Conservation (phyloP, 2,113 vertebrate genomes). For the Parus major region DNA sequence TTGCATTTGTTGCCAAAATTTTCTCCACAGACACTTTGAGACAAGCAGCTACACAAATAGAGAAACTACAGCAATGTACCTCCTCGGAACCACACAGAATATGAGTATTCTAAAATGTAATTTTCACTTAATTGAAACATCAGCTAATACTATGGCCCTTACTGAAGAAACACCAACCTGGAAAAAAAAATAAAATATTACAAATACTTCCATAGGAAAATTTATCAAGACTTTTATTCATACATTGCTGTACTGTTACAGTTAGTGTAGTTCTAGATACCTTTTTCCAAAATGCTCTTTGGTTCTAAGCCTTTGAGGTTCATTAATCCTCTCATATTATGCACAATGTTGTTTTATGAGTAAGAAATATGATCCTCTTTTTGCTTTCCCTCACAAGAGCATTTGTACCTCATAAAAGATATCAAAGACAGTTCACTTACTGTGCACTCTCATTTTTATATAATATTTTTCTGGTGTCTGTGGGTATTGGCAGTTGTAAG, state of each 20-base stretch:
- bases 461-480: not conserved
- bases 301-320: not conserved
- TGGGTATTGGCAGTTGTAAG: not conserved
- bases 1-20: not conserved
- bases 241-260: not conserved
- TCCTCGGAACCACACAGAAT: not conserved
- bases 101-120: not conserved
- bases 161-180: not conserved
- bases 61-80: not conserved
- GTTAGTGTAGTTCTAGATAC: not conserved
- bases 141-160: not conserved
- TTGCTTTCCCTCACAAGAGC: not conserved
- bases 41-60: not conserved
- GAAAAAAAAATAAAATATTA: not conserved
- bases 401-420: not conserved
- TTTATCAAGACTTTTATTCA: not conserved
- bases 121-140: not conserved
- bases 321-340: not conserved
- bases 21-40: not conserved
- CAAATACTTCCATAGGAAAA: not conserved
- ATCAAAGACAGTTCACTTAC: not conserved
- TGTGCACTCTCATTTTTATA: not conserved
- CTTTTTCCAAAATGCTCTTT: not conserved
- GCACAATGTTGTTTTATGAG: not conserved
- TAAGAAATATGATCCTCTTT: not conserved